phyloP scores from a whole-genome alignment of 2,113 vertebrate genomes.

The Vireo altiloquus region DNA sequence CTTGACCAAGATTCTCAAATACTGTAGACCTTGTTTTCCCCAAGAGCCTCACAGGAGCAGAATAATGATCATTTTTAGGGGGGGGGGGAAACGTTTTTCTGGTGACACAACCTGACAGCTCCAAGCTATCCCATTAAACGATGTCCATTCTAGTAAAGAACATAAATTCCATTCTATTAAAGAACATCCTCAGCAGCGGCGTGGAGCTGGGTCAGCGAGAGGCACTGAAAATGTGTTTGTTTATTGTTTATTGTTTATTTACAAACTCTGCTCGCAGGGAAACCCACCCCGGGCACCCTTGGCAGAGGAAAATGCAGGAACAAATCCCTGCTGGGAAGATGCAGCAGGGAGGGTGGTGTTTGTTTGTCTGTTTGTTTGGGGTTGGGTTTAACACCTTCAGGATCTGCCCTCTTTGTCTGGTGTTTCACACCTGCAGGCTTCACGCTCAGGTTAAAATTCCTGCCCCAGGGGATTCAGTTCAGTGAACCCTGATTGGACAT shows the following conservation, averaged over 20 bases:
- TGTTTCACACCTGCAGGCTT: not conserved
- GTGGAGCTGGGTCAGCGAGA: not conserved
- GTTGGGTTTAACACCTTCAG: rapidly evolving
- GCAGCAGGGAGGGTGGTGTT: not conserved
- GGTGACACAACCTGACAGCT: not conserved
- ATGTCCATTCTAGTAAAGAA: no score
- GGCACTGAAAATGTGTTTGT: not conserved
- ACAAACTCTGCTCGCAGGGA: not conserved
- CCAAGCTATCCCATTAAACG: not conserved
- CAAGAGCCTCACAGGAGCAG: not conserved
- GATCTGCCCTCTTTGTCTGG: not conserved
- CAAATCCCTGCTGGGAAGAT: not conserved
- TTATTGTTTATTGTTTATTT: not conserved
- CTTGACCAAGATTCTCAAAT: not conserved
- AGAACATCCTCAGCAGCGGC: not conserved
- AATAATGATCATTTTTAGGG: not conserved
- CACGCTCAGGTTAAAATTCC: not conserved
- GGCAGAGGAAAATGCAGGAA: not conserved
- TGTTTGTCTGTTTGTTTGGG: no score
- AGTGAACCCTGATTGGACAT: rapidly evolving
- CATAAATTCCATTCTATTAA: rapidly evolving
- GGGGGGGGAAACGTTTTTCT: not conserved
- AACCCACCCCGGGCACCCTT: not conserved
- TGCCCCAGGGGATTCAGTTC: not conserved
- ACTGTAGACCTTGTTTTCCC: not conserved